Evolutionary conservation across 1,140 invertebrate genomes (phyloP), one percentile per base, ranked within the genome.

Genomic region (Eumaeus atala): DNA sequence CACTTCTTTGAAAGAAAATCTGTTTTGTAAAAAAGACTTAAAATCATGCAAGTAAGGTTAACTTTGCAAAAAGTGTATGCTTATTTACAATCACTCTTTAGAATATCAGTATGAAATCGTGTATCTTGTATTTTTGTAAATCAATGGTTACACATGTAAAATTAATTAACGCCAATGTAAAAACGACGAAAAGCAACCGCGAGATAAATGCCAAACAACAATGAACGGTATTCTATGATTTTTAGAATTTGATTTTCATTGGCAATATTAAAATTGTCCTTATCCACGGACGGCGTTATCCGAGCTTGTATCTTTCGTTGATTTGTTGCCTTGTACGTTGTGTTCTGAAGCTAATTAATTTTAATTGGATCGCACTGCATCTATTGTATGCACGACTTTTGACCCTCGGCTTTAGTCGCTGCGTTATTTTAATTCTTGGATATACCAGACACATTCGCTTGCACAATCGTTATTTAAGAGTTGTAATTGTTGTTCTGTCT

Each of bases 321-420:
- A 83, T 83, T 83, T 85, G 77, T 80, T 82, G 67, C 78, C 70
- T 81, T 66, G 70, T 71, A 69, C 62, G 71, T 68, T 76, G 74
- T 84, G 74, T 85, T 81, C 77, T 67, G 74, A 71, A 77, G 77
- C 78, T 86, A 84, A 86, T 86, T 86, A 86, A 86, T 86, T 86
- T 86, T 86, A 86, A 86, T 86, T 86, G 82, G 82, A 74, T 82
- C 73, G 75, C 78, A 75, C 77, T 74, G 70, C 72, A 77, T 82
- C 77, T 78, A 80, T 84, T 82, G 77, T 81, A 63, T 66, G 61
- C 62, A 58, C 64, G 67, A 77, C 70, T 74, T 76, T 76, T 77
- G 71, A 76, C 73, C 73, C 68, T 66, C 68, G 59, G 58, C 60
- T 67, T 64, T 62, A 62, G 70, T 67, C 64, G 62, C 57, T 54